Conservation (phyloP, 2,113 vertebrate genomes). For the Diadophis punctatus region DNA sequence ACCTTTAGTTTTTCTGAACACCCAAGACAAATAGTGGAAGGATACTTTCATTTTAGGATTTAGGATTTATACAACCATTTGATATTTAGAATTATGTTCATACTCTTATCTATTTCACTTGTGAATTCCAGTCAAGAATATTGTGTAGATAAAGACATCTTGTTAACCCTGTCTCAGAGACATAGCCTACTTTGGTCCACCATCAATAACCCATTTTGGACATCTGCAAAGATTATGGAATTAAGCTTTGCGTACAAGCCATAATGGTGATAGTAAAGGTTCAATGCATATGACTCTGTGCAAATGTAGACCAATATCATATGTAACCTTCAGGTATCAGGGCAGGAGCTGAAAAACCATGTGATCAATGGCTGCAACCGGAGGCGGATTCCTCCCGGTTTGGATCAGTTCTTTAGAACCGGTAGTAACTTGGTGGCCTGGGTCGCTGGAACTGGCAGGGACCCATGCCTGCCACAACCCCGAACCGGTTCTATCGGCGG, state of each 20-base stretch:
- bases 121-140: background rate
- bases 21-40: background rate
- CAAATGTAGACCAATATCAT: background rate
- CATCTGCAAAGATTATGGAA: background rate
- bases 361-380: background rate
- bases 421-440: no score
- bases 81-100: background rate
- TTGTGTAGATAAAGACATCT: background rate
- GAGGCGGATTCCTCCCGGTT: no score
- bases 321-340: background rate
- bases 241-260: background rate
- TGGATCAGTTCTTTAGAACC: no score
- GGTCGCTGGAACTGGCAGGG: no score
- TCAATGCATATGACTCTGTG: background rate
- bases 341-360: background rate
- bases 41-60: background rate
- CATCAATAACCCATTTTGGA: background rate
- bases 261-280: background rate
- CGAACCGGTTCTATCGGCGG: no score
- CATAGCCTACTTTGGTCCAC: background rate
- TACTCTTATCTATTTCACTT: background rate
- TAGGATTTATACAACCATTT: background rate
- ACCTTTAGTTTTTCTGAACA: background rate
- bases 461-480: no score
- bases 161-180: background rate